Conservation (phyloP, 2,797 vertebrate species). For the Botia almorhae region DNA sequence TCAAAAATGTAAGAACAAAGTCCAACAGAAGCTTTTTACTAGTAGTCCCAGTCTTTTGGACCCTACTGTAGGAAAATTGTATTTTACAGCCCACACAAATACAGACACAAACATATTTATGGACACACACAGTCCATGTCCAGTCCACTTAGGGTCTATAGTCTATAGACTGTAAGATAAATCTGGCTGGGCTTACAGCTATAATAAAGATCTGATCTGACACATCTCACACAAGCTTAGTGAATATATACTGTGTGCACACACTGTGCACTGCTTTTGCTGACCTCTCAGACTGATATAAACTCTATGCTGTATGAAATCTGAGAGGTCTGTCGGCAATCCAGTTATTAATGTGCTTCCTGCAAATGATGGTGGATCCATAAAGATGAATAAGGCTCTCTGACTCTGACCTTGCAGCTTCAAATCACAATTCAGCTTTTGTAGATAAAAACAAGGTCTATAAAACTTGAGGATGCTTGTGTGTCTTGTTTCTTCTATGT, state of each 20-base stretch:
- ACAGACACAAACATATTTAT: neutral
- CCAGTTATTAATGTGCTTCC: slow-evolving; percentile 25
- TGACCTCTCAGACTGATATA: slow-evolving; percentile 13
- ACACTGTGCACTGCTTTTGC: neutral
- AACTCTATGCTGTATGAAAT: slow-evolving; percentile 34
- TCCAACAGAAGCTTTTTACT: too few relatives aligned
- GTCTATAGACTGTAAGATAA: slow-evolving; percentile 21
- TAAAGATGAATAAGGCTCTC: slow-evolving; percentile 15
- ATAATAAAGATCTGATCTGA: slow-evolving; percentile 30
- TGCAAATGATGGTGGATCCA: slow-evolving; percentile 19
- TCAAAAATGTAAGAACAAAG: too few relatives aligned
- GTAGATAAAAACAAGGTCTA: slow-evolving; percentile 1
- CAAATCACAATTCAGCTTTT: neutral
- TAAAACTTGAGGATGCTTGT: neutral
- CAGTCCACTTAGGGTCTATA: slow-evolving; percentile 19
- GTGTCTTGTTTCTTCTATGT: neutral
- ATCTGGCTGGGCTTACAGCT: slow-evolving; percentile 13
- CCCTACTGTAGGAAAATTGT: too few relatives aligned
- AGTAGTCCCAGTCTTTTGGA: too few relatives aligned
- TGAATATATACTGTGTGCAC: slow-evolving; percentile 5
- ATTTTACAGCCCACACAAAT: neutral
- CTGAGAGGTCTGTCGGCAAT: slow-evolving; percentile 30
- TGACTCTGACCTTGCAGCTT: slow-evolving; percentile 37
- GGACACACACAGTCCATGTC: neutral
- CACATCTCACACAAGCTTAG: neutral